Evolutionary conservation across 64 coral and sea anemone genomes (phyloP).

Genomic region (Catalaphyllia jardinei): DNA sequence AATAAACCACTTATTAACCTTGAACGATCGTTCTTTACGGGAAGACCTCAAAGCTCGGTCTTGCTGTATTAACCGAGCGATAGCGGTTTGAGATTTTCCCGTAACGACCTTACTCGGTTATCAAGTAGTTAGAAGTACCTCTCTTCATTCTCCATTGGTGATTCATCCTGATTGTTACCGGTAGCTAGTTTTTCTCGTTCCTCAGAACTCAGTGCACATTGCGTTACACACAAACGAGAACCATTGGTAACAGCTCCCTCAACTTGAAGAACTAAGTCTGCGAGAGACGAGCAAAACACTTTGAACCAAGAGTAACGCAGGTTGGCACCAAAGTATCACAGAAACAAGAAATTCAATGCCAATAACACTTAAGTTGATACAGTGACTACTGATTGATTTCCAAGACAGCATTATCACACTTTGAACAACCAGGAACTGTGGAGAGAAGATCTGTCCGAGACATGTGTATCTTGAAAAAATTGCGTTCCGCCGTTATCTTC

Average conservation of each 20-base stretch:
- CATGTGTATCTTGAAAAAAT: too few relatives aligned
- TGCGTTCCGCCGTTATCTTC: too few relatives aligned
- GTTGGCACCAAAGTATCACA: background rate
- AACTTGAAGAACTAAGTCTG: constrained; percentile 84
- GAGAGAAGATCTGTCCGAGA: too few relatives aligned
- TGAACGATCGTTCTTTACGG: too few relatives aligned
- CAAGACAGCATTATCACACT: too few relatives aligned
- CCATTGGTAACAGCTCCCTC: constrained; percentile 68
- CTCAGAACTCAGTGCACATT: constrained; percentile 60
- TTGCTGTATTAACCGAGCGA: too few relatives aligned
- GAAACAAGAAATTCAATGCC: background rate
- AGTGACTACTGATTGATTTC: too few relatives aligned
- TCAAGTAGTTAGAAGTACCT: background rate
- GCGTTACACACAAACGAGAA: constrained; percentile 42
- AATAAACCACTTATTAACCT: too few relatives aligned
- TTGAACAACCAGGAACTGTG: too few relatives aligned
- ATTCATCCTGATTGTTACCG: constrained; percentile 49
- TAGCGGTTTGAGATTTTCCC: too few relatives aligned
- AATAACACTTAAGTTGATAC: background rate
- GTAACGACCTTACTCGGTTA: too few relatives aligned
- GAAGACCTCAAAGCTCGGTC: too few relatives aligned
- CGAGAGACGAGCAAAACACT: background rate
- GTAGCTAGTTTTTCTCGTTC: constrained; percentile 70
- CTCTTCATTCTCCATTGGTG: constrained; percentile 25
- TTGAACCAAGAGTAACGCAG: background rate